Conservation (phyloP, 1,140 invertebrate species). For the Diorhabda sublineata region DNA sequence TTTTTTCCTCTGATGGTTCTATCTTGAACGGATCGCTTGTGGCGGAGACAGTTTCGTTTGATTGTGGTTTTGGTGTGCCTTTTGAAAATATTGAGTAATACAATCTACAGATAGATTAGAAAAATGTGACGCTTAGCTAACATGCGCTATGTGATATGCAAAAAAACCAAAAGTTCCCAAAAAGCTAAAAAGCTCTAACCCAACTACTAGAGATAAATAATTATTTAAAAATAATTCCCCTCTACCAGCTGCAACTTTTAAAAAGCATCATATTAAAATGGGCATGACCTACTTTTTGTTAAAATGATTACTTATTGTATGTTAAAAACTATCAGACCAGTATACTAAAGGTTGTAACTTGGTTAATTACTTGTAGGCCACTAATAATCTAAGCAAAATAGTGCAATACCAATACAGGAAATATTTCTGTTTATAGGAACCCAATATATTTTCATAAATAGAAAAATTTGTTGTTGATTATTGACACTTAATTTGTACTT, state of each 20-base stretch:
- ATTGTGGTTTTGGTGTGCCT: slow-evolving; percentile 27
- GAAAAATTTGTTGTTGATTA: no score
- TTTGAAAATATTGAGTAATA: slow-evolving; percentile 31
- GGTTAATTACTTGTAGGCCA: no score
- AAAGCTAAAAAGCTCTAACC: slow-evolving; percentile 7
- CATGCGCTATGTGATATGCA: slow-evolving; percentile 19
- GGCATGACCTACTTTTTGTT: slow-evolving; percentile 30
- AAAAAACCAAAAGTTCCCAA: slow-evolving; percentile 9
- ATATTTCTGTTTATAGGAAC: no score
- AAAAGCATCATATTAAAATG: slow-evolving; percentile 40
- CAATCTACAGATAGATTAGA: slow-evolving; percentile 26
- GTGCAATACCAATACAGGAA: no score
- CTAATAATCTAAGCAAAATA: no score
- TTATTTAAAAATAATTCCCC: slow-evolving; percentile 15
- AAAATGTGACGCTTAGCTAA: slow-evolving; percentile 14
- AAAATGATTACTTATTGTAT: not conserved
- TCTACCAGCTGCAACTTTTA: slow-evolving; percentile 9
- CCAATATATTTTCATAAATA: no score
- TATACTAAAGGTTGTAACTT: no score
- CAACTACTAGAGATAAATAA: slow-evolving; percentile 14
- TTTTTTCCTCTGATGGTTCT: slow-evolving; percentile 22
- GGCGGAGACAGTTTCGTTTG: slow-evolving; percentile 12
- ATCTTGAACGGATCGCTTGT: slow-evolving; percentile 5
- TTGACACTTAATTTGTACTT: no score
- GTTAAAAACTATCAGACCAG: not conserved